These are phyloP conservation scores for Diploscapter pachys DNA, from an alignment of 1,140 invertebrate species.

Conservation along the genomic window DNA sequence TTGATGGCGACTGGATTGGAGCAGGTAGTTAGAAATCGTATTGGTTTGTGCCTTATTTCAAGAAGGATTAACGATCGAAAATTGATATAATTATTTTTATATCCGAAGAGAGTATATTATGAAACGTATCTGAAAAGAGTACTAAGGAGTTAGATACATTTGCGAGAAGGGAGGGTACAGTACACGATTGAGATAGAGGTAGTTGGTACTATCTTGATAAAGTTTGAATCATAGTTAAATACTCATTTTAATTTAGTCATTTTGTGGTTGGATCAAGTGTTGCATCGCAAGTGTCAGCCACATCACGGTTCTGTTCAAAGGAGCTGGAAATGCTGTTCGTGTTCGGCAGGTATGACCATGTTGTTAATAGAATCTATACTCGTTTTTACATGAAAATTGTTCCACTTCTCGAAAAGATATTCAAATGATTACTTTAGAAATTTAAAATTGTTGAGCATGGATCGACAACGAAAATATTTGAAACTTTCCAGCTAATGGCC, in stretches of 20 bases:
- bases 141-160: too few relatives aligned
- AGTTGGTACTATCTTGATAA: too few relatives aligned
- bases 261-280: constrained; percentile 80
- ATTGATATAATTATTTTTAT: constrained; percentile 47
- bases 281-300: constrained; percentile 68
- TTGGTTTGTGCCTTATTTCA: neutral
- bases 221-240: too few relatives aligned
- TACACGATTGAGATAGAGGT: too few relatives aligned
- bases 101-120: constrained; percentile 63
- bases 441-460: too few relatives aligned
- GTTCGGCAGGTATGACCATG: constrained; percentile 72
- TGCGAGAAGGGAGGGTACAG: too few relatives aligned
- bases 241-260: constrained; percentile 60
- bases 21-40: neutral
- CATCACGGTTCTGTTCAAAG: constrained; percentile 76
- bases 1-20: constrained; percentile 21
- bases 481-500: constrained; percentile 1
- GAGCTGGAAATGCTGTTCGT: constrained; percentile 81
- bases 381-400: neutral
- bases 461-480: too few relatives aligned
- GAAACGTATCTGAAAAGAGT: too few relatives aligned
- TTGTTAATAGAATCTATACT: too few relatives aligned
- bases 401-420: neutral
- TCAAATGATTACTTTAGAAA: neutral
- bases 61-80: neutral